A percentile compares a stretch with the other conserved stretches of the same genome.
These are phyloP conservation scores for Crotalus viridis DNA, from an alignment of 2,113 vertebrate species.

Conservation along the genomic window DNA sequence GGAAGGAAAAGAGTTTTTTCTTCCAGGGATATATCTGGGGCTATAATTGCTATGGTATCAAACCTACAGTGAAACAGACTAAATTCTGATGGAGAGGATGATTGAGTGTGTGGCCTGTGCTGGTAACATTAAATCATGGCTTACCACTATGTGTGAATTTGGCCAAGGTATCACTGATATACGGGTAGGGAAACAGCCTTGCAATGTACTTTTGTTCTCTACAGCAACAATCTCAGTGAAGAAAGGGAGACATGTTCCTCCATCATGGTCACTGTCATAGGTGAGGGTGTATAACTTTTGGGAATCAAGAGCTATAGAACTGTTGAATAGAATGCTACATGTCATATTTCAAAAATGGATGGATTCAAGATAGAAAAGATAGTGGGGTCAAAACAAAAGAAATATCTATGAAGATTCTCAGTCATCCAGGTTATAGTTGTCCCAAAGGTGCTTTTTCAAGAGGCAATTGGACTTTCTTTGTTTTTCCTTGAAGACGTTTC, in stretches of 20 bases:
- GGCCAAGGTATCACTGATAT: background rate
- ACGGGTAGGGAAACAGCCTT: background rate
- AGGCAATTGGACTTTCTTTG: background rate
- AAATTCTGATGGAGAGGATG: background rate
- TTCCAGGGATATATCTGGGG: background rate
- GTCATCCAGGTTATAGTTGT: background rate
- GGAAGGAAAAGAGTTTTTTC: slow-evolving; percentile 27
- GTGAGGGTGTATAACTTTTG: background rate
- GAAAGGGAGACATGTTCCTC: background rate
- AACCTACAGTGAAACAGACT: background rate
- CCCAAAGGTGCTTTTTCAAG: background rate
- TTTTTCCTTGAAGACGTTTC: background rate
- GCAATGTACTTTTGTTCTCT: background rate
- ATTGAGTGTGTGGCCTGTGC: background rate
- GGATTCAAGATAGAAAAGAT: background rate
- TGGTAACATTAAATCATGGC: background rate
- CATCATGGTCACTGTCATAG: background rate
- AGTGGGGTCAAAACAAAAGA: background rate
- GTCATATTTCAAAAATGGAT: background rate
- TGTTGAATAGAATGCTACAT: background rate
- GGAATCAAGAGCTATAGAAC: background rate
- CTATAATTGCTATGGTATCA: background rate
- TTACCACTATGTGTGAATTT: background rate
- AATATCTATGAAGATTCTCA: background rate
- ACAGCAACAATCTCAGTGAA: background rate